Conservation (phyloP, 2,113 vertebrate species). For the Oenanthe melanoleuca region DNA sequence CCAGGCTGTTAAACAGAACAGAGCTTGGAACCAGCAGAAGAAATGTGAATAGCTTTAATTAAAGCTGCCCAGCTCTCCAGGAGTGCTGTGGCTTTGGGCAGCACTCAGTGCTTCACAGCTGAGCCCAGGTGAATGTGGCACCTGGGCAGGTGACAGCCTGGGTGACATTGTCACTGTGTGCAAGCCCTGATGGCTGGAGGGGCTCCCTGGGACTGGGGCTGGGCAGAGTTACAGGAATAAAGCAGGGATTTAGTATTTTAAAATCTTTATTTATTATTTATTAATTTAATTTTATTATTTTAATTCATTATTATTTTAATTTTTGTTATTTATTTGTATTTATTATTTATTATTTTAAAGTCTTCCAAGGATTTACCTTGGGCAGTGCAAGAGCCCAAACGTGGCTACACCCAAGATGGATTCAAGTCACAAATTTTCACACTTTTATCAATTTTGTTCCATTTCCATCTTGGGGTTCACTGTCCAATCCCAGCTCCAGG, state of each 20-base stretch:
- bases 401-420: neutral
- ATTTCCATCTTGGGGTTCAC: neutral
- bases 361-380: neutral
- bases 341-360: no score
- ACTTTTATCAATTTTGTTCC: neutral
- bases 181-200: neutral
- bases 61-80: neutral
- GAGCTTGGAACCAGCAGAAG: neutral
- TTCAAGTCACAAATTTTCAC: fast-evolving
- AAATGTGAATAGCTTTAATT: neutral
- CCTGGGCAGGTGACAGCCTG: neutral
- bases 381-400: neutral
- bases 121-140: neutral
- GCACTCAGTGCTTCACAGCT: neutral
- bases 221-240: neutral
- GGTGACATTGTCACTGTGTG: neutral
- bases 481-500: neutral
- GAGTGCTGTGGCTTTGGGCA: neutral
- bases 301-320: no score
- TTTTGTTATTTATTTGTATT: no score
- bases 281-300: no score
- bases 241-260: neutral
- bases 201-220: neutral
- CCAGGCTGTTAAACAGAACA: neutral
- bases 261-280: no score